A percentile compares a stretch with the other conserved stretches of the same genome.
Evolutionary conservation across 1,140 invertebrate genomes (phyloP).

Genomic region (Cherax destructor): DNA sequence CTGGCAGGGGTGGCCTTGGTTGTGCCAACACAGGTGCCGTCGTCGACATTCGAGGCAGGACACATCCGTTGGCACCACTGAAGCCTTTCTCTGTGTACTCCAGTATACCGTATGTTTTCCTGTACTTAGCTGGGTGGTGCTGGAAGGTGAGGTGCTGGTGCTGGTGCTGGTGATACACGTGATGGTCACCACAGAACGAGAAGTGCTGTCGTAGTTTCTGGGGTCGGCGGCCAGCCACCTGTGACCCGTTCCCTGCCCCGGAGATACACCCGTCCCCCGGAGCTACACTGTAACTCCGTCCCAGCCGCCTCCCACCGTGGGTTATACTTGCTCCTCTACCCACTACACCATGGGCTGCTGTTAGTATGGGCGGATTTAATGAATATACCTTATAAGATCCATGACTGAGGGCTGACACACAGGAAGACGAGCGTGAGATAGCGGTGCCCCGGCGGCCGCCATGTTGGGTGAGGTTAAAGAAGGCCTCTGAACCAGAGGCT

Average conservation of each 20-base stretch:
- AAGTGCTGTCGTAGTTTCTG: constrained; percentile 11
- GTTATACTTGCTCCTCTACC: constrained; percentile 4
- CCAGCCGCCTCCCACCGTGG: neutral
- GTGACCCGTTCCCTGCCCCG: neutral
- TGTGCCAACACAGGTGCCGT: neutral
- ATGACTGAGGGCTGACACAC: constrained; percentile 54
- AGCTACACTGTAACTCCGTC: constrained; percentile 49
- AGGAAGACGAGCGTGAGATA: constrained; percentile 49
- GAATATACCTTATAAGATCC: constrained; percentile 30
- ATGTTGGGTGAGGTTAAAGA: constrained; percentile 60
- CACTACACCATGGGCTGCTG: constrained; percentile 13
- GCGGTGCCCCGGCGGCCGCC: constrained; percentile 55
- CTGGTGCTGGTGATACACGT: constrained; percentile 33
- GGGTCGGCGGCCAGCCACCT: constrained; percentile 20
- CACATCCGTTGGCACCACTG: neutral
- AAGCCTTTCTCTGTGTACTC: neutral
- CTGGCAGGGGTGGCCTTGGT: neutral
- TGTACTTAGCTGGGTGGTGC: neutral
- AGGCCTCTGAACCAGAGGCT: constrained; percentile 56
- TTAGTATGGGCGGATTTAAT: constrained; percentile 10
- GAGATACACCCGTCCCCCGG: constrained; percentile 11
- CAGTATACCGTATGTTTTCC: neutral
- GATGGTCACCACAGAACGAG: neutral
- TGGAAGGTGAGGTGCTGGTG: constrained; percentile 2
- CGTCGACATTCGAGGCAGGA: neutral